Percentiles rank a stretch among this genome's conserved stretches.
These are phyloP conservation scores for Monochamus saltuarius DNA, from an alignment of 1,140 invertebrate species.

Conservation along the genomic window DNA sequence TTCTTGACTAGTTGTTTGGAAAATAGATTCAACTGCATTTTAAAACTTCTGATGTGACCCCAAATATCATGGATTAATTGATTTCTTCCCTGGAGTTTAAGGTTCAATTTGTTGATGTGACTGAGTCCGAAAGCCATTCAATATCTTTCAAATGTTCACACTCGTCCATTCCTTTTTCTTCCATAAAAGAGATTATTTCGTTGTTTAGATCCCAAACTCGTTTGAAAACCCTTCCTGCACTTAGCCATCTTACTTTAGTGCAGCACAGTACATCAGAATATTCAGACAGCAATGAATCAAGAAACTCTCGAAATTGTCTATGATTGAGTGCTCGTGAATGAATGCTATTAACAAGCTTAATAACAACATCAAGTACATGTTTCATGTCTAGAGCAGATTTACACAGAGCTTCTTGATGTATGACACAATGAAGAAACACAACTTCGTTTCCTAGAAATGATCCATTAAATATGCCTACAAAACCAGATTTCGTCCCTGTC, in stretches of 20 bases:
- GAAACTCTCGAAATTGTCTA: too few relatives aligned
- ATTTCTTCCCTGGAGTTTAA: background rate
- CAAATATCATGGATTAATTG: conserved; percentile 6
- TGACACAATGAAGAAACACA: conserved; percentile 44
- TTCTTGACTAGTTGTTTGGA: conserved; percentile 15
- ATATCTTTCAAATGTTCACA: background rate
- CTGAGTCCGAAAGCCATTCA: background rate
- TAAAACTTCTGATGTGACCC: conserved; percentile 5
- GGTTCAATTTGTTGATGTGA: background rate
- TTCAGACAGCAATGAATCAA: conserved; percentile 41
- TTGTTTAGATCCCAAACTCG: conserved; percentile 21
- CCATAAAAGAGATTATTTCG: conserved; percentile 3
- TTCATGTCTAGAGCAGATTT: conserved; percentile 35
- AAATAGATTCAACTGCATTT: conserved; percentile 11
- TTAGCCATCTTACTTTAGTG: conserved; percentile 44
- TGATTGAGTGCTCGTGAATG: too few relatives aligned
- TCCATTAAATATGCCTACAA: conserved; percentile 34
- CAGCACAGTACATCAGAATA: conserved; percentile 43
- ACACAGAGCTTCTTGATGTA: conserved; percentile 44
- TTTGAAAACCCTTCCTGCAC: conserved; percentile 24
- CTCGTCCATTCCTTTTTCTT: background rate
- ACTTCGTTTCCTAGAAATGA: conserved; percentile 18
- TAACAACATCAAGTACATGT: conserved; percentile 48
- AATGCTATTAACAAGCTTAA: too few relatives aligned
- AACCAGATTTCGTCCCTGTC: conserved; percentile 38